Evolutionary conservation across 2,113 vertebrate species (phyloP).

Genomic region (Girardinichthys multiradiatus): DNA sequence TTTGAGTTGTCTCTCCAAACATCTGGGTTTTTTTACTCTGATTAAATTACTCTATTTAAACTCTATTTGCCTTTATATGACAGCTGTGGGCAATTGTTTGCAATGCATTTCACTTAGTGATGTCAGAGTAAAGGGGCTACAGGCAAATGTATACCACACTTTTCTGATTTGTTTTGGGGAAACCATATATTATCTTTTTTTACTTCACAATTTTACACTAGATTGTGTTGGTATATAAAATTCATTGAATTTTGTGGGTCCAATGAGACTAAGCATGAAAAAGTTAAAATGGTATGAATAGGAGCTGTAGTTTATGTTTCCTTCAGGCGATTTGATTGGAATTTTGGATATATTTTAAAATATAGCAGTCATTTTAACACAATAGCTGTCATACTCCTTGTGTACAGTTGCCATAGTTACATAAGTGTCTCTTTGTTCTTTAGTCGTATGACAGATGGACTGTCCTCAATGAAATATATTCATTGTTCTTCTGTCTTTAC

Average conservation of each 20-base stretch:
- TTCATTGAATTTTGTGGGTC: neutral
- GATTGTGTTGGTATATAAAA: neutral
- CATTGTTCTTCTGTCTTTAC: neutral
- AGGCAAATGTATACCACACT: neutral
- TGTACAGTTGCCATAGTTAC: neutral
- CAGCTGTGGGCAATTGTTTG: neutral
- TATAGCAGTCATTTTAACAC: neutral
- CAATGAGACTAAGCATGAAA: neutral
- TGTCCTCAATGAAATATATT: conserved; percentile 1
- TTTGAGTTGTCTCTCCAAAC: neutral
- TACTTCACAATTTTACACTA: neutral
- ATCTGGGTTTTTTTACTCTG: too few species aligned
- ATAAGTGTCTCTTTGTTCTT: neutral
- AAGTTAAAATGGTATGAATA: neutral
- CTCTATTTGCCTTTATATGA: neutral
- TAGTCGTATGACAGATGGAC: neutral
- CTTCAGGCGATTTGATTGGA: neutral
- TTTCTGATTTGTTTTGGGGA: neutral
- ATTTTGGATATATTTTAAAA: too few species aligned
- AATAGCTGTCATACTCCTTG: neutral
- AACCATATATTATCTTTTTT: neutral
- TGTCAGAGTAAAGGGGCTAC: neutral
- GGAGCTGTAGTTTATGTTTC: neutral
- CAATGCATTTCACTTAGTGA: neutral
- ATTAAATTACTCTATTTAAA: too few species aligned